A percentile compares a stretch with the other conserved stretches of the same genome.
Conservation (phyloP, 1,140 invertebrate genomes). For the Batillaria attramentaria region DNA sequence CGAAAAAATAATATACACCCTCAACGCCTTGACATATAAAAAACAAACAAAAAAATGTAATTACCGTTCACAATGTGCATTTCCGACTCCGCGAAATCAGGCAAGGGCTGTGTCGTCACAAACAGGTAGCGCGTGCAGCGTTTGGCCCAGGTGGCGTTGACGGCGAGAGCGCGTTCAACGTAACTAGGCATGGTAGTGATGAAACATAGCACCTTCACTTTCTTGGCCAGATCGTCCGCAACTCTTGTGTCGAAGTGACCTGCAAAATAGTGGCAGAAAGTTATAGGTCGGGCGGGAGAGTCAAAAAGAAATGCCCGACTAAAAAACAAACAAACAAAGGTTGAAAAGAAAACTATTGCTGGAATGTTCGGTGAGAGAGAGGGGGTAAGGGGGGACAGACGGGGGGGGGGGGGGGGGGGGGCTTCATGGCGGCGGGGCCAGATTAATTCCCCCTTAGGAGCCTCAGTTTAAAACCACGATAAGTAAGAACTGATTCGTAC, state of each 20-base stretch:
- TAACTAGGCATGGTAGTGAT: conserved; percentile 1
- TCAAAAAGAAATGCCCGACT: not conserved
- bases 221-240: conserved; percentile 2
- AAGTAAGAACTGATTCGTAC: too few species aligned
- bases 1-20: not conserved
- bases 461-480: too few species aligned
- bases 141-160: conserved; percentile 18
- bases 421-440: too few species aligned
- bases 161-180: conserved; percentile 6
- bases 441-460: too few species aligned
- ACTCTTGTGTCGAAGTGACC: not conserved
- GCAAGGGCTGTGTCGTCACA: conserved; percentile 15
- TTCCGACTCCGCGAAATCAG: not conserved
- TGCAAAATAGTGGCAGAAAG: not conserved
- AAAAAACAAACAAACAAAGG: not conserved
- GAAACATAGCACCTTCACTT: conserved; percentile 25
- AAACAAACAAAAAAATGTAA: too few species aligned
- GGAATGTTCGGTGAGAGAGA: too few species aligned
- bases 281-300: not conserved
- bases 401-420: too few species aligned
- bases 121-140: conserved; percentile 20
- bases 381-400: too few species aligned
- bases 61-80: not conserved
- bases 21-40: too few species aligned
- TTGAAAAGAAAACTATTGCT: not conserved